A percentile compares a stretch with the other conserved stretches of the same genome.
Evolutionary conservation across 2,113 vertebrate genomes (phyloP).

Genomic region (Sitta europaea): DNA sequence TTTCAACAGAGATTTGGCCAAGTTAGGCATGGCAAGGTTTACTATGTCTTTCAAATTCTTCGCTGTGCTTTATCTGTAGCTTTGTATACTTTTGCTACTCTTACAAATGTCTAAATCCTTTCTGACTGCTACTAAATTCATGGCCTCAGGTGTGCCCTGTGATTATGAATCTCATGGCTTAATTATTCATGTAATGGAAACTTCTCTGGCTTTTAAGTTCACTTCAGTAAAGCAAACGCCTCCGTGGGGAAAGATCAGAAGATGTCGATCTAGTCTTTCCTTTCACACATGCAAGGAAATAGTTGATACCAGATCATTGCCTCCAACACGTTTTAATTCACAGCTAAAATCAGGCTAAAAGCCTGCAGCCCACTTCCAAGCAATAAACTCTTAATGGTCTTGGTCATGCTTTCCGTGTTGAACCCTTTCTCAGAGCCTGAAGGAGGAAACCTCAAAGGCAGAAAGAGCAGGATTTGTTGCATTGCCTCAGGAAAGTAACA

Average conservation of each 20-base stretch:
- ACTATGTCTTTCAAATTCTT: neutral
- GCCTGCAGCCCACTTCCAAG: neutral
- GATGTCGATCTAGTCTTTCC: neutral
- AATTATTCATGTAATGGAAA: neutral
- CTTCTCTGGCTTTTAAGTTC: neutral
- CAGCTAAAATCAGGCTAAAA: neutral
- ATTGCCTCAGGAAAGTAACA: neutral
- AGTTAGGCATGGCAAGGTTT: neutral
- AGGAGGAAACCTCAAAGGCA: neutral
- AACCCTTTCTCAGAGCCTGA: neutral
- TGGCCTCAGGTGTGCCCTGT: neutral
- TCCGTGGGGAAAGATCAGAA: neutral
- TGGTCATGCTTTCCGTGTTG: neutral
- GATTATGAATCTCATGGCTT: neutral
- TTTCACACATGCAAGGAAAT: neutral
- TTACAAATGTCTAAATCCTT: neutral
- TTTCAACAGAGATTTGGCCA: neutral
- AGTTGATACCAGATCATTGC: neutral
- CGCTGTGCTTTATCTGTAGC: neutral
- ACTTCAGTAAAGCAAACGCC: neutral
- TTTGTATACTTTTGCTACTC: neutral
- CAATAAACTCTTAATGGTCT: neutral
- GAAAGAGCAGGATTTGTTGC: neutral
- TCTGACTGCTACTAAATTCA: neutral
- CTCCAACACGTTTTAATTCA: neutral